phyloP scores from a whole-genome alignment of 2,113 vertebrate species.

The Patagioenas fasciata region DNA sequence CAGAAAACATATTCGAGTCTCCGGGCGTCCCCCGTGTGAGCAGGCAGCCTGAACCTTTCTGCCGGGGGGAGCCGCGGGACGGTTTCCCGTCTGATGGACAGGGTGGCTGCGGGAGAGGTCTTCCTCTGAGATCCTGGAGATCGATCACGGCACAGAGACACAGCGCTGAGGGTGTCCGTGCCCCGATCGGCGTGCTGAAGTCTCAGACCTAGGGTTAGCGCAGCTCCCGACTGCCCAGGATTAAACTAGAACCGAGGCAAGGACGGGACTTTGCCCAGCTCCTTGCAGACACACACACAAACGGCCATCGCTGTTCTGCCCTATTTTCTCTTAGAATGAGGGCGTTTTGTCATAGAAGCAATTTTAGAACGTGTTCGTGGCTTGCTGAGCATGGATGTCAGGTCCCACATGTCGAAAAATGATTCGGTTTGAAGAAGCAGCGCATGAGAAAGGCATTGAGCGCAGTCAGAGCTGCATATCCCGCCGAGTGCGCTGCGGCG shows the following conservation, averaged over 20 bases:
- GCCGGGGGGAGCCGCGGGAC: rapidly evolving
- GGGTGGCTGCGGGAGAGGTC: not conserved
- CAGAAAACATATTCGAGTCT: rapidly evolving
- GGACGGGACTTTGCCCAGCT: not conserved
- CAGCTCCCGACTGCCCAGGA: not conserved
- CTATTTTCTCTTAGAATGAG: not conserved
- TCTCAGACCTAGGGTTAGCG: not conserved
- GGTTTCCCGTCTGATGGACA: rapidly evolving
- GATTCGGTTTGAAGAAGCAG: not conserved
- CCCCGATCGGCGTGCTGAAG: rapidly evolving
- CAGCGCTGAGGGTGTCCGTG: rapidly evolving
- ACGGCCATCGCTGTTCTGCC: too few species aligned
- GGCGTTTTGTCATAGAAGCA: not conserved
- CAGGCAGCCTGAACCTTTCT: rapidly evolving
- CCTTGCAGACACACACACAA: not conserved
- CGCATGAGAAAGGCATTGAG: not conserved
- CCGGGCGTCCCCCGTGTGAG: rapidly evolving
- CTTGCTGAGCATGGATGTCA: not conserved
- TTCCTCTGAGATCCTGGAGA: not conserved
- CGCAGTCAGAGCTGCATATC: not conserved
- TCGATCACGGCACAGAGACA: rapidly evolving
- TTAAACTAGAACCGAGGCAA: not conserved
- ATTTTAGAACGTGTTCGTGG: not conserved
- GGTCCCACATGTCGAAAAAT: not conserved
- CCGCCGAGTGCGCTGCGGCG: too few species aligned